Base-by-base conservation (phyloP, 2,797 vertebrate genomes). In the Eleutherodactylus coqui region DNA sequence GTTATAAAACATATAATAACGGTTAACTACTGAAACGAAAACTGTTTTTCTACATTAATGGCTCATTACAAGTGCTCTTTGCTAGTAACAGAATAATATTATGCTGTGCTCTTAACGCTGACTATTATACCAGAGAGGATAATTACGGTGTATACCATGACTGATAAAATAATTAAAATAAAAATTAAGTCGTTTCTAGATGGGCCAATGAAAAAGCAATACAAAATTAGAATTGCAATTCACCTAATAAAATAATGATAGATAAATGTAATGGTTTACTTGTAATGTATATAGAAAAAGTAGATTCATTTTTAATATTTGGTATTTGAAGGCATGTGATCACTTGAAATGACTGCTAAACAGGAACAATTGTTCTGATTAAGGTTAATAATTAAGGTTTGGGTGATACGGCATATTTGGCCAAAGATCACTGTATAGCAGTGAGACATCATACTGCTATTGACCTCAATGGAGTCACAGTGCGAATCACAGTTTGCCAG, bases 11-110 rank as follows among this genome's bases (percentile, higher is more conserved):
- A 86, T 58, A 75, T 67, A 81, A 45, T 82, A 82, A 67, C 67
- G 70, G 69, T 76, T 86, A 86, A 64, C 43, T 81, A 69, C 47
- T 82, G 73, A 86, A 82, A 86, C 85, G 3, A 80, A 86, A 81
- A 75, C 51, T 82, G 70, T 60, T 38, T 86, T 81, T 73, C 76
- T 19, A 36, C 51, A 27, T 81, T 75, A 85, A 81, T 86, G 78
- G 58, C 73, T 82, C 72, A 76, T 82, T 81, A 82, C 64, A 69
- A 82, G 79, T 86, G 60, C n/a, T 82, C 60, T 82, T 82, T 69
- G 58, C 70, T 70, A 45, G 72, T 81, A 86, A 38, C 51, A 81
- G 69, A 82, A 53, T 75, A 81, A 49, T 51, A 86, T 62, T 76
- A 41, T 55, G 45, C 8, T 43, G 41, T 41, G 34, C 43, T 81